phyloP scores from a whole-genome alignment of 2,797 vertebrate genomes.

The Clarias pachynema region DNA sequence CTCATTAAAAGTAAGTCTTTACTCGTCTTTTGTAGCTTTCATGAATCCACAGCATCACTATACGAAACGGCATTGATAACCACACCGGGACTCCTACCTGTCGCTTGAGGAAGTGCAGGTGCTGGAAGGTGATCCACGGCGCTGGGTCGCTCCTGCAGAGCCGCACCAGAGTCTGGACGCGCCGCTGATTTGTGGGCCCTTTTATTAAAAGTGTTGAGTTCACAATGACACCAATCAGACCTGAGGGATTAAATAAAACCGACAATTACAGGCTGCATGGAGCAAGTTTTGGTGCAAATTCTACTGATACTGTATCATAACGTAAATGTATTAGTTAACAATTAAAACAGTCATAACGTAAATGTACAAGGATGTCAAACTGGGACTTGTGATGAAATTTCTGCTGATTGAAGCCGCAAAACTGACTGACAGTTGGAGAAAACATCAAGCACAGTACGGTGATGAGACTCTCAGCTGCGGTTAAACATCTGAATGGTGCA shows the following conservation, averaged over 20 bases:
- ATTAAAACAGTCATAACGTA: no score
- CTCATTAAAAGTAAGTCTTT: background rate
- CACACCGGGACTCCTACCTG: slow-evolving; percentile 73
- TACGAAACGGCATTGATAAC: background rate
- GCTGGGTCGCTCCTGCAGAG: slow-evolving; percentile 68
- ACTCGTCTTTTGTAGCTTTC: background rate
- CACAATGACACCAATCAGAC: slow-evolving; percentile 70
- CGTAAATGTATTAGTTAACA: no score
- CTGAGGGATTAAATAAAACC: slow-evolving; percentile 61
- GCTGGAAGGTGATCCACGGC: slow-evolving; percentile 83
- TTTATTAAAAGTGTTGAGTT: slow-evolving; percentile 66
- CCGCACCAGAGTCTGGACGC: slow-evolving; percentile 66
- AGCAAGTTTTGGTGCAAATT: no score
- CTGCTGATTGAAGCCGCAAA: no score
- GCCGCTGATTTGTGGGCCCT: slow-evolving; percentile 56
- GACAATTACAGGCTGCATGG: background rate
- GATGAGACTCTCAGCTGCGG: no score
- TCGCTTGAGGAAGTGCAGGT: slow-evolving; percentile 83
- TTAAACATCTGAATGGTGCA: no score
- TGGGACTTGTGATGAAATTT: no score
- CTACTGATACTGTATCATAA: no score
- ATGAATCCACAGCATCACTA: background rate
- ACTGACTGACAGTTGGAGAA: no score
- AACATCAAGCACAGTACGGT: no score
- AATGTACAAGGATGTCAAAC: no score